Conservation (phyloP, 1,140 invertebrate genomes). For the Maconellicoccus hirsutus region DNA sequence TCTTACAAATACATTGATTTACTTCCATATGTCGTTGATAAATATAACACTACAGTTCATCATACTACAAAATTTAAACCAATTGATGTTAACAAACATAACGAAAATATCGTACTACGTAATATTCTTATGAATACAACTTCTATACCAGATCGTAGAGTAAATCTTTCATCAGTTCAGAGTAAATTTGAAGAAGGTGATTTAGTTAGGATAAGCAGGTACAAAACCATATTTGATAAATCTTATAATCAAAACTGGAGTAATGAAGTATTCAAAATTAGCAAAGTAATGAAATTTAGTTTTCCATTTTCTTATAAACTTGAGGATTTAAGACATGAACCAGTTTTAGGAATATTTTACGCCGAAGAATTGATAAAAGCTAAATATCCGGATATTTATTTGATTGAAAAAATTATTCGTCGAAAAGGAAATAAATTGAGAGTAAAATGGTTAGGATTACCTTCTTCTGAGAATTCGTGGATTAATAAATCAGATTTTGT, state of each 20-base stretch:
- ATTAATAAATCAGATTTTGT: no score
- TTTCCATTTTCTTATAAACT: not conserved
- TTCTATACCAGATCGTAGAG: no score
- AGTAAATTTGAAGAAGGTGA: not conserved
- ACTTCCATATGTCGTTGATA: conserved; percentile 32
- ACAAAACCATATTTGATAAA: conserved; percentile 31
- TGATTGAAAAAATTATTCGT: not conserved
- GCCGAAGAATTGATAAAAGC: conserved; percentile 13
- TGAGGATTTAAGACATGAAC: not conserved
- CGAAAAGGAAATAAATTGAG: no score
- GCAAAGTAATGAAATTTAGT: conserved; percentile 23
- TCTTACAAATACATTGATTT: conserved; percentile 32
- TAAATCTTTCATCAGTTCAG: not conserved
- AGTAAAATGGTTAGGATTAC: no score
- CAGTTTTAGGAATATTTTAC: not conserved
- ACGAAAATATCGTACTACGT: not conserved
- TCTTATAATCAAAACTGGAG: conserved; percentile 32
- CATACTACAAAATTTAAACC: conserved; percentile 34
- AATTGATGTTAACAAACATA: conserved; percentile 30
- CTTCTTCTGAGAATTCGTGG: no score
- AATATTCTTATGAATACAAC: not conserved
- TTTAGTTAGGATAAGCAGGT: not conserved
- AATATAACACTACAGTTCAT: conserved; percentile 36
- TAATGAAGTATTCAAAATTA: conserved; percentile 32
- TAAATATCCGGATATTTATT: conserved; percentile 7